Evolutionary conservation across 1,140 invertebrate genomes (phyloP).

Genomic region (Zaprionus africanus): DNA sequence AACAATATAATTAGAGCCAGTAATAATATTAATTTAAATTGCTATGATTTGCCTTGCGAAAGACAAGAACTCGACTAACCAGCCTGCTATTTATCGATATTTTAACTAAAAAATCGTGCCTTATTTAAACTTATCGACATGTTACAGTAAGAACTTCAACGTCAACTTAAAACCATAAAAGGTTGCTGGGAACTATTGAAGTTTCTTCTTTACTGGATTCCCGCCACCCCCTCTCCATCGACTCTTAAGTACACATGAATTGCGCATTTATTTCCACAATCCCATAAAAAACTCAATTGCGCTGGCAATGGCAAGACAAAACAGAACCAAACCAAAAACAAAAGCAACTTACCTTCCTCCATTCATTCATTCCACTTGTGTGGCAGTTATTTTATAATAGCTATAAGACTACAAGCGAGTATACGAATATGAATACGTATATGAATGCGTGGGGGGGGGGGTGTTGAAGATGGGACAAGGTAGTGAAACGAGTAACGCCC

Average conservation of each 20-base stretch:
- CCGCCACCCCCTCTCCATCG: not conserved
- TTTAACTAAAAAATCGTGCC: too few species aligned
- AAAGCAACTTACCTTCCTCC: constrained; percentile 28
- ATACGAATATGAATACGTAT: constrained; percentile 43
- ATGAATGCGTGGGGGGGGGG: not conserved
- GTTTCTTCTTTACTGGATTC: not conserved
- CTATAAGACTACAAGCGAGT: constrained; percentile 9
- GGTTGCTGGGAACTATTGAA: not conserved
- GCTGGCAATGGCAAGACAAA: constrained; percentile 39
- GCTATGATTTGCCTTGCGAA: too few species aligned
- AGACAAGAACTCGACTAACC: too few species aligned
- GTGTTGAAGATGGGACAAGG: constrained; percentile 22
- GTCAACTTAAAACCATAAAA: not conserved
- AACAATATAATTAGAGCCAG: too few species aligned
- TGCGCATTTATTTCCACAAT: constrained; percentile 59
- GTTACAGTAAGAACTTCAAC: not conserved
- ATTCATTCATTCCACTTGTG: constrained; percentile 29
- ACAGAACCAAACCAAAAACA: constrained; percentile 46
- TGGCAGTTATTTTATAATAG: constrained; percentile 51
- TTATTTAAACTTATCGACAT: not conserved
- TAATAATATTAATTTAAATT: too few species aligned
- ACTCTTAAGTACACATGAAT: constrained; percentile 49
- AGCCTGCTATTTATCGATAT: too few species aligned
- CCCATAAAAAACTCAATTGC: constrained; percentile 53
- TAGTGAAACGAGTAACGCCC: constrained; percentile 66